Evolutionary conservation across 2,888 invertebrate species (phyloP).

Genomic region (Lacanobia oleracea): DNA sequence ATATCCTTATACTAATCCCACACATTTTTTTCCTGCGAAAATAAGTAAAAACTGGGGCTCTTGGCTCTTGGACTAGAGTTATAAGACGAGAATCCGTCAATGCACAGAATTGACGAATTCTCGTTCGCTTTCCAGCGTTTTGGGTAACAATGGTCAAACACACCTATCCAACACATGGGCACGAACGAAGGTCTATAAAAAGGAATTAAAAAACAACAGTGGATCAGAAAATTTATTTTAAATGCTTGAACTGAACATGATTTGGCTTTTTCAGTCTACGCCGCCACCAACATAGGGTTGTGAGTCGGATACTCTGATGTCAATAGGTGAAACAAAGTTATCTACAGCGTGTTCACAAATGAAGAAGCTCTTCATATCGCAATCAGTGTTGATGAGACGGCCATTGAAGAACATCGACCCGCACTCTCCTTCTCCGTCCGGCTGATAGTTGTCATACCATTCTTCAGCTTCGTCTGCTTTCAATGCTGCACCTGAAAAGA

Average conservation of each 20-base stretch:
- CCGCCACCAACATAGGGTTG: constrained; percentile 33
- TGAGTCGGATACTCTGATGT: neutral
- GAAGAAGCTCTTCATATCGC: constrained; percentile 76
- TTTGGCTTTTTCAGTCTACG: neutral
- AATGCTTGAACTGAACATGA: neutral
- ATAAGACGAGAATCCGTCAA: too few species aligned
- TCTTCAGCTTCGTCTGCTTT: constrained; percentile 74
- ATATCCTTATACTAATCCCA: too few species aligned
- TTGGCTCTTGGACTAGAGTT: too few species aligned
- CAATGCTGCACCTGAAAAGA: constrained; percentile 22
- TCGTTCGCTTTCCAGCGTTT: too few species aligned
- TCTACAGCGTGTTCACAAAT: constrained; percentile 80
- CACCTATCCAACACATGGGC: too few species aligned
- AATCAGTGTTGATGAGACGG: constrained; percentile 76
- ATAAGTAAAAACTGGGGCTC: too few species aligned
- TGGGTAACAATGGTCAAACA: too few species aligned
- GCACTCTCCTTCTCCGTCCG: constrained; percentile 68
- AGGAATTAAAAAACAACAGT: neutral
- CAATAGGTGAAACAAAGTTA: neutral
- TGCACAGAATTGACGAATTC: too few species aligned
- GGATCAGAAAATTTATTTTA: neutral
- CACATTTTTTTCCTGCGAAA: too few species aligned
- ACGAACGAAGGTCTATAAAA: neutral
- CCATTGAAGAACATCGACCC: constrained; percentile 82
- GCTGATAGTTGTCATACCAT: constrained; percentile 76